A percentile compares a stretch with the other conserved stretches of the same genome.
Evolutionary conservation across 2,888 invertebrate genomes (phyloP).

Genomic region (Hedychridium roseum): DNA sequence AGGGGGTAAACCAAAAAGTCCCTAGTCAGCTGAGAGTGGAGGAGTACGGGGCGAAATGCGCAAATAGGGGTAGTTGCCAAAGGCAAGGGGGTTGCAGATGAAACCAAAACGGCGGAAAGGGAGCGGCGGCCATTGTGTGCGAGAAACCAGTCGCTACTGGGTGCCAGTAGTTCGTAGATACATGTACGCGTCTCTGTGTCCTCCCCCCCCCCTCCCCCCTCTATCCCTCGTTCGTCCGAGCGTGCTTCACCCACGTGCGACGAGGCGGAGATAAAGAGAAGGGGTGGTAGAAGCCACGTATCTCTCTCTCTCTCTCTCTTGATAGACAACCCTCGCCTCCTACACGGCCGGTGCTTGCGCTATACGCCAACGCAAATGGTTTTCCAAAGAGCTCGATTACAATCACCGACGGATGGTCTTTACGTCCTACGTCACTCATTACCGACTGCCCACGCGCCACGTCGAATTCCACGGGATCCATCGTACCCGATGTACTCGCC

Average conservation of each 20-base stretch:
- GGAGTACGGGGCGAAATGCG: slow-evolving; percentile 22
- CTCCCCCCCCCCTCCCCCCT: neutral
- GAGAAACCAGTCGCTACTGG: slow-evolving; percentile 33
- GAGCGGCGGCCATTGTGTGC: slow-evolving; percentile 33
- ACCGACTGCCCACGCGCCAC: no score
- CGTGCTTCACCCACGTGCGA: no score
- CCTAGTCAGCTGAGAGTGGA: slow-evolving; percentile 17
- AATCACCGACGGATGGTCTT: slow-evolving; percentile 32
- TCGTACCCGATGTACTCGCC: no score
- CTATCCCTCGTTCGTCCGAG: slow-evolving; percentile 1
- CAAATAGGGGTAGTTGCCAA: slow-evolving; percentile 30
- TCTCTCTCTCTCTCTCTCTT: slow-evolving; percentile 17
- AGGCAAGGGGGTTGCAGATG: slow-evolving; percentile 35
- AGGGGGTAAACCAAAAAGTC: slow-evolving; percentile 21
- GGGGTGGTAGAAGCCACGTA: slow-evolving; percentile 12
- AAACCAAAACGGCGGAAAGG: slow-evolving; percentile 24
- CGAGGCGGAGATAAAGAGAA: neutral
- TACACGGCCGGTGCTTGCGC: no score
- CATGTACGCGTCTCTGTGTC: slow-evolving; percentile 18
- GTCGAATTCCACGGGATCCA: no score
- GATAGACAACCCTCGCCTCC: no score
- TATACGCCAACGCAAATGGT: no score
- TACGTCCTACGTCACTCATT: slow-evolving; percentile 10
- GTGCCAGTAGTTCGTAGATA: slow-evolving; percentile 28
- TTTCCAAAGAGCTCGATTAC: slow-evolving; percentile 30